Percentiles rank a stretch among this genome's conserved stretches.
Conservation (phyloP, 2,113 vertebrate genomes). For the Actinemys pallida region DNA sequence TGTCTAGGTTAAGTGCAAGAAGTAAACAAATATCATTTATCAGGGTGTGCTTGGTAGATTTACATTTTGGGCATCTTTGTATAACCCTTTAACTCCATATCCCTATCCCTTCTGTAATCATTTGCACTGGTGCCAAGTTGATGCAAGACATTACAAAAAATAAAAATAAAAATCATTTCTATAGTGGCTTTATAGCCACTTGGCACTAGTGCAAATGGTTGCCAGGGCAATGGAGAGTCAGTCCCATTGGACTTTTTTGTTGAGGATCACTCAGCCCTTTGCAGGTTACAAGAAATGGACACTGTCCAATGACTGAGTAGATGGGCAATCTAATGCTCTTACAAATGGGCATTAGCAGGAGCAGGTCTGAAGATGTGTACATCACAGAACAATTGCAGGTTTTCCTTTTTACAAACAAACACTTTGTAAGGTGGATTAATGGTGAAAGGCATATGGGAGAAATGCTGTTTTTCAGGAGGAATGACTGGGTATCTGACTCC, state of each 20-base stretch:
- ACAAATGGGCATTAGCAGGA: neutral
- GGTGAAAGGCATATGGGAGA: neutral
- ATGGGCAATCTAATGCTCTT: neutral
- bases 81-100: neutral
- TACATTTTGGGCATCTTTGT: neutral
- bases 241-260: neutral
- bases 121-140: neutral
- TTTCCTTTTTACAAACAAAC: constrained; percentile 28
- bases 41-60: neutral
- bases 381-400: constrained; percentile 17
- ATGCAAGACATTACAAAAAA: neutral
- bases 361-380: neutral
- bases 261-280: neutral
- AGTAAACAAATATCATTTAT: neutral
- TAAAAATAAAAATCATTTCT: too few relatives aligned
- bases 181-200: too few relatives aligned
- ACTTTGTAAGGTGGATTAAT: constrained; percentile 32
- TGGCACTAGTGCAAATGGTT: too few relatives aligned
- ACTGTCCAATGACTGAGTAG: neutral
- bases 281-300: neutral
- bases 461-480: constrained; percentile 50
- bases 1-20: neutral
- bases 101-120: neutral
- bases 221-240: neutral
- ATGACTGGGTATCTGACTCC: neutral